Evolutionary conservation across 2,888 invertebrate genomes (phyloP).

Genomic region (Globia sparganii): DNA sequence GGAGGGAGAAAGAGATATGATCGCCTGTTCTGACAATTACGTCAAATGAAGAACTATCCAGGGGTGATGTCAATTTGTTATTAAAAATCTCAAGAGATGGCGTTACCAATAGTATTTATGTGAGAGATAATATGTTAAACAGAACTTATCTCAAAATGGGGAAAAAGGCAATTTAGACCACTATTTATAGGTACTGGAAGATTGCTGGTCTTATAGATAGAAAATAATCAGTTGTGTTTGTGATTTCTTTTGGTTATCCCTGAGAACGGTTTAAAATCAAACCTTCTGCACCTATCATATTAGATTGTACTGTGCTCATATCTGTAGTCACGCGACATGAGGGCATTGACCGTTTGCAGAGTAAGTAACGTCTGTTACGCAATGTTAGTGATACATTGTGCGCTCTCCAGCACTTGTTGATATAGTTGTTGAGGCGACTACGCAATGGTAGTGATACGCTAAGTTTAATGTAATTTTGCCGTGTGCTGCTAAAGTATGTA

Average conservation of each 20-base stretch:
- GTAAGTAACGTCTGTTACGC: conserved; percentile 27
- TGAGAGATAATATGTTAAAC: background rate
- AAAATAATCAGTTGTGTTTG: background rate
- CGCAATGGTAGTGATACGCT: conserved; percentile 17
- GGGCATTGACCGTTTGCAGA: conserved; percentile 54
- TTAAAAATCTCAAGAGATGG: too few relatives aligned
- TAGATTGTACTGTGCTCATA: conserved; percentile 10
- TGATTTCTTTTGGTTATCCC: background rate
- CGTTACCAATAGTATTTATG: too few relatives aligned
- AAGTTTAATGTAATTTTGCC: background rate
- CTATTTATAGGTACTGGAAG: background rate
- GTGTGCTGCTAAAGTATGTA: background rate
- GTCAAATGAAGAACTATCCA: too few relatives aligned
- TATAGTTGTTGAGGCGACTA: background rate
- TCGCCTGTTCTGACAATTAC: too few relatives aligned
- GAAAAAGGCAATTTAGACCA: background rate
- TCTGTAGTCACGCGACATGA: conserved; percentile 45
- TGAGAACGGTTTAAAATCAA: background rate
- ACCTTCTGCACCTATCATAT: conserved; percentile 20
- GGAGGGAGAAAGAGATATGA: too few relatives aligned
- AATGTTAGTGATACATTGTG: conserved; percentile 42
- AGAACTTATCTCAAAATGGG: background rate
- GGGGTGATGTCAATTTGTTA: too few relatives aligned
- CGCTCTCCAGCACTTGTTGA: conserved; percentile 11
- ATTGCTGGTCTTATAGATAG: background rate